Conservation (phyloP, 2,113 vertebrate species). For the Corvus hawaiiensis region DNA sequence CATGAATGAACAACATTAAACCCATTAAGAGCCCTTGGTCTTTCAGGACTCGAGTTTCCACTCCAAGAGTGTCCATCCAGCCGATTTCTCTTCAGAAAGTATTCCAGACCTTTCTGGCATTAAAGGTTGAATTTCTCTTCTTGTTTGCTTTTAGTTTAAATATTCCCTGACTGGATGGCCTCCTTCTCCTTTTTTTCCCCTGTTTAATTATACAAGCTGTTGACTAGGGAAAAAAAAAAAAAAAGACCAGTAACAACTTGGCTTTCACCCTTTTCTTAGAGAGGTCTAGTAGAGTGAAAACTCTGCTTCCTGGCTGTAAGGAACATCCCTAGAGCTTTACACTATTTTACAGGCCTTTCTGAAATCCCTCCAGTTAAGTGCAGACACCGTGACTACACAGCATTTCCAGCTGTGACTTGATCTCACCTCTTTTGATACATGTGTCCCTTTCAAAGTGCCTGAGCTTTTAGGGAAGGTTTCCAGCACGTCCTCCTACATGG, state of each 20-base stretch:
- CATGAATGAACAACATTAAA: background rate
- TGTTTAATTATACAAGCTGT: background rate
- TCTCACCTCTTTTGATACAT: background rate
- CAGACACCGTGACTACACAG: background rate
- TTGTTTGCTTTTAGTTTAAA: background rate
- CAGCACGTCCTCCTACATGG: background rate
- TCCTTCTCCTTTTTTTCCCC: background rate
- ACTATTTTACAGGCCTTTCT: background rate
- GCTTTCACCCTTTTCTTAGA: background rate
- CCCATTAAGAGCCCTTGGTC: background rate
- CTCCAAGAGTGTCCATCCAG: background rate
- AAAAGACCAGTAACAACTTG: background rate
- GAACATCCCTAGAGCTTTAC: background rate
- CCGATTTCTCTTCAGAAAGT: background rate
- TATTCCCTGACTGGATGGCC: background rate
- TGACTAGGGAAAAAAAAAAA: background rate
- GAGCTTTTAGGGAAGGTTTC: background rate
- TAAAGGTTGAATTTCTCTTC: background rate
- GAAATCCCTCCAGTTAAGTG: background rate
- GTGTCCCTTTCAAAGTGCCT: background rate
- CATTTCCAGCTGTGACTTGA: rapidly evolving
- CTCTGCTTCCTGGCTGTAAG: background rate
- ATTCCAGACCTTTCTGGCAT: background rate
- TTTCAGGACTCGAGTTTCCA: background rate
- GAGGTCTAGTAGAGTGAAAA: background rate